Conservation (phyloP, 1,140 invertebrate species). For the Penaeus japonicus region DNA sequence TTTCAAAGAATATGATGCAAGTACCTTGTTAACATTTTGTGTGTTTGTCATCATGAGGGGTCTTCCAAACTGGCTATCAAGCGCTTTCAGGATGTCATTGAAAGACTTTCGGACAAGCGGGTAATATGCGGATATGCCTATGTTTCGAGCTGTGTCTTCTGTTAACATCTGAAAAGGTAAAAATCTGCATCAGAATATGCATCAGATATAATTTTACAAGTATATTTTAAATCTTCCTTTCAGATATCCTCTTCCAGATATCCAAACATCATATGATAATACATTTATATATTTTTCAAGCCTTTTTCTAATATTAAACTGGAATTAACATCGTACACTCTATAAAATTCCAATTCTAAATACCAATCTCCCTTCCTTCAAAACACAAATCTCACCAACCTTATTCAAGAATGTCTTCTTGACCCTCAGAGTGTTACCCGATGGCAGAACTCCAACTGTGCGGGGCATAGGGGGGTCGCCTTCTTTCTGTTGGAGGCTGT, state of each 20-base stretch:
- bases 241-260: too few species aligned
- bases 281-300: neutral
- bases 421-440: slow-evolving; percentile 91
- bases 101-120: slow-evolving; percentile 94
- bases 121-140: slow-evolving; percentile 97
- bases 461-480: slow-evolving; percentile 97
- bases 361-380: neutral
- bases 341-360: neutral
- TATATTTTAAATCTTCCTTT: too few species aligned
- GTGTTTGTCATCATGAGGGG: slow-evolving; percentile 95
- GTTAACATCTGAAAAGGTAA: slow-evolving; percentile 75
- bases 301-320: neutral
- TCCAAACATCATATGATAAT: too few species aligned
- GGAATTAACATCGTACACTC: neutral
- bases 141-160: slow-evolving; percentile 92
- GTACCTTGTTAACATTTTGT: slow-evolving; percentile 90
- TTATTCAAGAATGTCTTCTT: slow-evolving; percentile 97
- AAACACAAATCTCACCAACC: neutral
- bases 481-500: slow-evolving; percentile 98
- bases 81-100: slow-evolving; percentile 91
- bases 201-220: too few species aligned
- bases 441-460: slow-evolving; percentile 91
- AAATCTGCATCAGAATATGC: neutral
- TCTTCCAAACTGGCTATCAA: slow-evolving; percentile 96
- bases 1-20: slow-evolving; percentile 59